Evolutionary conservation across 2,113 vertebrate species (phyloP), one percentile per base, ranked within the genome.

Genomic region (Pseudorhombus dupliciocellatus): DNA sequence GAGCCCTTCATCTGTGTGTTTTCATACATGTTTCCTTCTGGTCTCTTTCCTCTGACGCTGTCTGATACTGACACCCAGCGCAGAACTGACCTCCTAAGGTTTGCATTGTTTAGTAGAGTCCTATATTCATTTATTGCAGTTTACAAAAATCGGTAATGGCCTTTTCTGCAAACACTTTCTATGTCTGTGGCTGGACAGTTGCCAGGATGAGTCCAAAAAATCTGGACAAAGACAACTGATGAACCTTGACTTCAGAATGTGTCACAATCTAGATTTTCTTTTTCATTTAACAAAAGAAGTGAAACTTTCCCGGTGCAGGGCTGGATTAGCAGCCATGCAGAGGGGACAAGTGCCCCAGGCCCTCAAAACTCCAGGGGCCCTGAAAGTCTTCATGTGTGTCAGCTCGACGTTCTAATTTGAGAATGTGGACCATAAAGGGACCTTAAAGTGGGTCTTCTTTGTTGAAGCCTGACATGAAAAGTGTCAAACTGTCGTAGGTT

Each of bases 1-100:
- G 57, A 44, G 65, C 53, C 56, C 52, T 59, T 69, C 73, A 16
- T 55, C 30, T 56, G 25, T 58, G 10, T 15, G 62, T 81, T 80
- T 75, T 22, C n/a, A 46, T 5, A 31, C 20, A 21, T 30, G 22
- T 65, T 77, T 80, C 66, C 72, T 65, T 15, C 51, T 1, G 12
- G 16, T 26, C 61, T 69, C 30, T 63, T 44, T 73, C 42, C 52
- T 25, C 55, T 58, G 9, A 20, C 58, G 42, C 37, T 52, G 28
- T 53, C 12, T 34, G 40, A 58, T 67, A 56, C 46, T 48, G 46
- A 84, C 55, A 56, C 62, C 65, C 30, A 30, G 1, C 21, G 30
- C 63, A 44, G 12, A 58, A 16, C 42, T 26, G 22, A 18, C 40
- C 57, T 74, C 16, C 25, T 51, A 8, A 34, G 31, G 25, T 40